Base-by-base conservation (phyloP, 2,797 vertebrate species). In the Gastrophryne carolinensis region DNA sequence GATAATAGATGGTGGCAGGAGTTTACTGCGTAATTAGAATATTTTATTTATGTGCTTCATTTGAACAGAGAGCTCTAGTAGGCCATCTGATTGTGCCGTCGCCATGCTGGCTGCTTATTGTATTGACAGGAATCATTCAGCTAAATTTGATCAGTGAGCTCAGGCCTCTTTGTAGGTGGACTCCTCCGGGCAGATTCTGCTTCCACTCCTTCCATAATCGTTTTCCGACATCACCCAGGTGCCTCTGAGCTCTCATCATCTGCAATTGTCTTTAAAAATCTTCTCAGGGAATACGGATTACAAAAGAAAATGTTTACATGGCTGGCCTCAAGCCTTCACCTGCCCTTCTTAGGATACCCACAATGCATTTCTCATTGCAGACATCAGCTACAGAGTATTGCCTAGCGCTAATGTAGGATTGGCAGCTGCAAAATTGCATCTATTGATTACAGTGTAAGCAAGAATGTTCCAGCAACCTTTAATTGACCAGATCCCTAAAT, bases 161-260 rank as follows among this genome's bases (percentile, higher is more conserved):
- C 21, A 21, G 79, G 81, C 78, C 82, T 85, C 77, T 83, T 87
- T 83, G 82, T 82, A 79, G 82, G 83, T 84, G 79, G 82, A 79
- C 75, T 83, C 83, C 60, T 27, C 47, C 84, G 87, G 86, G 86
- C 89, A 90, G 82, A 88, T 88, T 88, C 83, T 80, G 60, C 72
- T 83, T 80, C 58, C 69, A 56, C n/a, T 56, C 83, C 79, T 39
- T 26, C 70, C 82, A 72, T 73, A 78, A 74, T 60, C 29, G 72
- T 83, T 83, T 78, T 52, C 64, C 81, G 87, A 79, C 80, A 82
- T 77, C 54, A 82, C 63, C 74, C 84, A 88, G 82, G 85, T 86
- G 82, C 64, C 63, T 39, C 69, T 82, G 78, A 32, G 57, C 39
- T 11, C 29, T 62, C 62, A 74, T 83, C 66, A 69, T 8, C 17